Evolutionary conservation across 1,140 invertebrate genomes (phyloP), one percentile per base, ranked within the genome.

Genomic region (Cydia splendana): DNA sequence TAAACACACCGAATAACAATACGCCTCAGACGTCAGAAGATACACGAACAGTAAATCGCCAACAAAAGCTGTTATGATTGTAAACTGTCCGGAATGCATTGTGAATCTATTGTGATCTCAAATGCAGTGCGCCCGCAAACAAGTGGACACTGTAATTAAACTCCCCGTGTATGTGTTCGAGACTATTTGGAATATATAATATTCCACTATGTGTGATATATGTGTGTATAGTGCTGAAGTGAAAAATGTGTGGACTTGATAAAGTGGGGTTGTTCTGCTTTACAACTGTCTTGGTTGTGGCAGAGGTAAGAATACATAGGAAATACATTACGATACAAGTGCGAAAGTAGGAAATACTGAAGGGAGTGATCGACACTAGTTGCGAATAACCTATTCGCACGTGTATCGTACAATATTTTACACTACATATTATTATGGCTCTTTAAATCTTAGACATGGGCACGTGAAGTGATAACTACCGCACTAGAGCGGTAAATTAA

Each of bases 21-120:
- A 84, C 84, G 81, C 82, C 76, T 81, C 81, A 76, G 82, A 69
- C 53, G 67, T 81, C 78, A 85, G 84, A 85, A 82, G 86, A 85
- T 88, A 88, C 88, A 91, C 80, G 82, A 77, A 79, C 79, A 78
- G 79, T 78, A 85, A 81, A 85, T 24, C 57, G 87, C 83, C 80
- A 85, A 90, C 87, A 90, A 89, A 89, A 78, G 82, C 82, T 90
- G 88, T 92, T 92, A 83, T 89, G 86, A 77, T 90, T 87, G 84
- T 78, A 79, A 45, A 82, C 73, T 79, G 77, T 73, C 77, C 73
- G 87, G 85, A 89, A 91, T 90, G 86, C 79, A 78, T 84, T 80
- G 77, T 79, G 75, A 42, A 62, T 62, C 57, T 62, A 62, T 62
- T 62, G 20, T 65, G 74, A 74, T 77, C 77, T 73, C 78, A 77